Percentiles rank a stretch among this genome's conserved stretches.
Conservation (phyloP, 2,888 invertebrate species). For the Byasa hedistus region DNA sequence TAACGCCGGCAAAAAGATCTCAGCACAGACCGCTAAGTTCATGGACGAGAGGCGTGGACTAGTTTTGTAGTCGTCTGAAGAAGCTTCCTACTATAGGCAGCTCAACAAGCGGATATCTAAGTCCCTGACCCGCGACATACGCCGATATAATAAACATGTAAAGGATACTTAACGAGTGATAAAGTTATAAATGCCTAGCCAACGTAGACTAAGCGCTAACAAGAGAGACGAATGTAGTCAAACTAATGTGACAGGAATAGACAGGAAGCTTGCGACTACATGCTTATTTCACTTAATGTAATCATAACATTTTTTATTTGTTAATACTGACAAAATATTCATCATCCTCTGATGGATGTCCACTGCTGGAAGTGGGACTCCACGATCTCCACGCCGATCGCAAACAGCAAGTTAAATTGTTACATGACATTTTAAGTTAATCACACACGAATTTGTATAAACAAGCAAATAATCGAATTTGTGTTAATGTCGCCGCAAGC, state of each 20-base stretch:
- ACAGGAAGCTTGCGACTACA: constrained; percentile 25
- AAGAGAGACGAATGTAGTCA: constrained; percentile 2
- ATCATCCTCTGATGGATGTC: no score
- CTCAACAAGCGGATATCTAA: no score
- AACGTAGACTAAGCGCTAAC: constrained; percentile 10
- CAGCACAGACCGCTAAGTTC: no score
- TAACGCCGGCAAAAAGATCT: no score
- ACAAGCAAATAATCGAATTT: constrained; percentile 12
- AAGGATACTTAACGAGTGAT: constrained; percentile 21
- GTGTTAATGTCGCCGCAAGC: constrained; percentile 26
- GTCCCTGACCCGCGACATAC: no score
- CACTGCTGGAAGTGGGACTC: no score
- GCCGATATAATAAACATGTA: constrained; percentile 33
- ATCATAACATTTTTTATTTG: constrained; percentile 9
- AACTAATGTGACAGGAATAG: constrained; percentile 7
- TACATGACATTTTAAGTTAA: no score
- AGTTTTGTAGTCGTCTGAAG: no score
- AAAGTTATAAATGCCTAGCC: constrained; percentile 13
- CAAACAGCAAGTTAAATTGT: no score
- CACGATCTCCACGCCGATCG: no score
- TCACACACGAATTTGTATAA: neutral
- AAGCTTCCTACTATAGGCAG: no score
- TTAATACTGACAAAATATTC: constrained; percentile 27
- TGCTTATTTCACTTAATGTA: constrained; percentile 3
- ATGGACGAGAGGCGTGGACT: no score